Evolutionary conservation across 2,113 vertebrate genomes (phyloP).

Genomic region (Oncorhynchus keta): DNA sequence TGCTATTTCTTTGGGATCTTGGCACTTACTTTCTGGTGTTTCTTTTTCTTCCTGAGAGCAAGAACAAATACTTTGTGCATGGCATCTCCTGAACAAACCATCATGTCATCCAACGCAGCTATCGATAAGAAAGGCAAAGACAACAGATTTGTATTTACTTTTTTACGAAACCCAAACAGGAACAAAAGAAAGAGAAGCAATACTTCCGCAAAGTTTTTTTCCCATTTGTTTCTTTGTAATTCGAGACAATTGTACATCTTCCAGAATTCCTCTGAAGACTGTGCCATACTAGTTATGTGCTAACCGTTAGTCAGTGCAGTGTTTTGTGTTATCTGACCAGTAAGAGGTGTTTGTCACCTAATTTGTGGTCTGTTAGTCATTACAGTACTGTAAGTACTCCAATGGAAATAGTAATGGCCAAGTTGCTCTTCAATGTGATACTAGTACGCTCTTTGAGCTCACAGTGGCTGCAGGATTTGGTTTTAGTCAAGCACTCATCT

Average conservation of each 20-base stretch:
- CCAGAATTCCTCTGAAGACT: slow-evolving; percentile 34
- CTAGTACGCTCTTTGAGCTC: neutral
- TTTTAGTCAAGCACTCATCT: neutral
- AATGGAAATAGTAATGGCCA: neutral
- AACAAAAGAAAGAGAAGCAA: slow-evolving; percentile 53
- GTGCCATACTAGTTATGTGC: slow-evolving; percentile 49
- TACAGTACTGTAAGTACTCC: neutral
- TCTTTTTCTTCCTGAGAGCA: no score
- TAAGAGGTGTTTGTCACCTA: no score
- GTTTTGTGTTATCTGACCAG: neutral
- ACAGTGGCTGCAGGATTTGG: slow-evolving; percentile 6
- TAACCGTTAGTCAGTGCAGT: slow-evolving; percentile 22
- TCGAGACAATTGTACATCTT: slow-evolving; percentile 41
- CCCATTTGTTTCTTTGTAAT: neutral
- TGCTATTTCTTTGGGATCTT: slow-evolving; percentile 33
- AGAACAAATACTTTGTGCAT: no score
- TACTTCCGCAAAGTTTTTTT: slow-evolving; percentile 31
- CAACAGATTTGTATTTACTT: slow-evolving; percentile 43
- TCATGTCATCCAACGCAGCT: slow-evolving; percentile 34
- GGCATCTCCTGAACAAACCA: neutral
- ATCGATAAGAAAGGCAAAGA: slow-evolving; percentile 25
- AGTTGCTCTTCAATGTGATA: neutral
- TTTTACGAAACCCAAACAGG: slow-evolving; percentile 3
- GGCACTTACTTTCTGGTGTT: slow-evolving; percentile 20
- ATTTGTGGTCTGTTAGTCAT: no score